Evolutionary conservation across 2,113 vertebrate genomes (phyloP), one percentile per base, ranked within the genome.

Genomic region (Xiphophorus maculatus): DNA sequence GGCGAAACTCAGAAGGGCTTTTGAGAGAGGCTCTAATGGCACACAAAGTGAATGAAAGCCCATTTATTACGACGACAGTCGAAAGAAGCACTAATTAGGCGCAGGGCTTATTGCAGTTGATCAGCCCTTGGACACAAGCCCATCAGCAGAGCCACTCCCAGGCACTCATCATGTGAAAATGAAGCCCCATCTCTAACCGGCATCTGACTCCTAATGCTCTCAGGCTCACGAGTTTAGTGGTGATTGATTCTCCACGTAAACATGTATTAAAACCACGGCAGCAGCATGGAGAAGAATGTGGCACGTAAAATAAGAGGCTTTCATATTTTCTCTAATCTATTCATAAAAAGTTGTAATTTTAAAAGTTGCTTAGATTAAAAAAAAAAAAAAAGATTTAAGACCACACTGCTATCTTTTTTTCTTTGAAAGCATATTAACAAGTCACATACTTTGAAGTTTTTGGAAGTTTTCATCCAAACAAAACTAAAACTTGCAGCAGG

Each of bases 41-140:
- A 77, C 89, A 68, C 73, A 82, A 77, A 66, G 76, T 81, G 75
- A 85, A 87, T 75, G 63, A 84, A 85, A 71, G 69, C 74, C 74
- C 87, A 63, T 90, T 89, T 84, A 83, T 86, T 88, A 74, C 42
- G 76, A 88, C 82, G 87, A 77, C 78, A 85, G 80, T 87, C 69
- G 77, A 74, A 85, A 75, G 44, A 68, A 68, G 78, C 82, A 75
- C 83, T 74, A 84, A 77, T 85, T 88, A 81, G 69, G 37, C 72
- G 33, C 42, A 25, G 61, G 22, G 35, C 72, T 83, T 4, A 4
- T 42, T 74, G 37, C 54, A 40, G 35, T 74, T 72, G 83, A 89
- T 88, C 63, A 61, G 84, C 32, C 44, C 81, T 85, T 80, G 84
- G 82, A 88, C 51, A n/a, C 5, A 2, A 42, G 65, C 80, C 83